Percentiles rank a stretch among this genome's conserved stretches.
These are phyloP conservation scores for Phycodurus eques DNA, from an alignment of 2,113 vertebrate species.

Conservation along the genomic window DNA sequence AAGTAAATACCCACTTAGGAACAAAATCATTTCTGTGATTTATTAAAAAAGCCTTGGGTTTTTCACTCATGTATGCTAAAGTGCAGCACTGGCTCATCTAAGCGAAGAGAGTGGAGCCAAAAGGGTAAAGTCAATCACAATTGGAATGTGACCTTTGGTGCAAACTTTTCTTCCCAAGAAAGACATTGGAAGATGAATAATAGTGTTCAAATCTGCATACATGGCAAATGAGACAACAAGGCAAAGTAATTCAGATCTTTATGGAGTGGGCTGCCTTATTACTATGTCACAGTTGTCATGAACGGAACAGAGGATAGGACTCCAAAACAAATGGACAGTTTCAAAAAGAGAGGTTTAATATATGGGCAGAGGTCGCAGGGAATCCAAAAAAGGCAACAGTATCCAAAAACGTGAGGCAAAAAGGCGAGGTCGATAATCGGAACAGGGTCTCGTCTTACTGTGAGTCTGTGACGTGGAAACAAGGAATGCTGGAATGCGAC, in stretches of 20 bases:
- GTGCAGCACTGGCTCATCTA: not conserved
- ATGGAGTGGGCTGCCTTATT: not conserved
- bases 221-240: not conserved
- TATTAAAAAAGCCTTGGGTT: slow-evolving; percentile 1
- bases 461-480: no score
- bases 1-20: slow-evolving; percentile 13
- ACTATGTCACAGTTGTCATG: not conserved
- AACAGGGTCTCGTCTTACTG: no score
- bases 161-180: not conserved
- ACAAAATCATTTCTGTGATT: slow-evolving; percentile 4
- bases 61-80: not conserved
- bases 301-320: no score
- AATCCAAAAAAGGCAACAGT: no score
- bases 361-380: no score
- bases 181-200: not conserved
- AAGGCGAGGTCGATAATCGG: no score
- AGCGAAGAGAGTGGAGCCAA: not conserved
- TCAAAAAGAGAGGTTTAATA: no score
- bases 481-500: no score
- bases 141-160: slow-evolving; percentile 5
- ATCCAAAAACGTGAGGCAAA: no score
- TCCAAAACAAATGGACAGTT: no score
- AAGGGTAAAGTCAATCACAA: slow-evolving; percentile 7
- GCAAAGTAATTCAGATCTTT: not conserved
- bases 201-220: not conserved